Base-by-base conservation (phyloP, 2,113 vertebrate genomes). In the Theristicus caerulescens region DNA sequence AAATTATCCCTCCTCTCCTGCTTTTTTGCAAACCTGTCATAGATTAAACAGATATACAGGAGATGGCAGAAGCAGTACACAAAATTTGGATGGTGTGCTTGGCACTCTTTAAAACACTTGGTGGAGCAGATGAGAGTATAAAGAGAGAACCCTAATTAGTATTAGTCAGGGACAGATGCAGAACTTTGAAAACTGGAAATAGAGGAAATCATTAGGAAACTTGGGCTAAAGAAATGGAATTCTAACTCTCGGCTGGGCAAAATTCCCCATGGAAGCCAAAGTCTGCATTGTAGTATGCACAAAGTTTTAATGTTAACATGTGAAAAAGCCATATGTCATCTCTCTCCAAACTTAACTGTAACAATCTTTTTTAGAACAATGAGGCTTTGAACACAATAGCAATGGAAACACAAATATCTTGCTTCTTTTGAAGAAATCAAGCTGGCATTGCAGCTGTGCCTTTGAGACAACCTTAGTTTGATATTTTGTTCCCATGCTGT, bases 61-160 rank as follows among this genome's bases (percentile, higher is more conserved):
- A 96, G 95, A 49, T 95, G 97, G 96, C 96, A 96, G 92, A 96
- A 96, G 83, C 40, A 81, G 94, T 89, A 91, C 88, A 91, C 36
- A 93, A 67, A 93, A 86, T 92, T 81, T 91, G 70, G 79, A 64
- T n/a, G 57, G 21, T 57, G n/a, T 84, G 40, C 65, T 86, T 92
- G 86, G 44, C 40, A 92, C 32, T 7, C n/a, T 88, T 70, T 94
- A 81, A 94, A 96, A 94, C 69, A 82, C 83, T 72, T 93, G 91
- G 72, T 92, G 83, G 88, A 91, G 86, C 44, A 86, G 49, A 93
- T 46, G 49, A 79, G 55, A 65, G 19, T 61, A 72, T 72, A 82
- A 91, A 87, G 69, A 71, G 42, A 82, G 24, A 31, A 16, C 3
- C 13, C 24, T 84, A 91, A 82, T 92, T 83, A 88, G 49, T 66